Evolutionary conservation across 53 echinoderm and acorn worm genomes (phyloP), one percentile per base, ranked within the genome.

Genomic region (Temnopleurus reevesii): DNA sequence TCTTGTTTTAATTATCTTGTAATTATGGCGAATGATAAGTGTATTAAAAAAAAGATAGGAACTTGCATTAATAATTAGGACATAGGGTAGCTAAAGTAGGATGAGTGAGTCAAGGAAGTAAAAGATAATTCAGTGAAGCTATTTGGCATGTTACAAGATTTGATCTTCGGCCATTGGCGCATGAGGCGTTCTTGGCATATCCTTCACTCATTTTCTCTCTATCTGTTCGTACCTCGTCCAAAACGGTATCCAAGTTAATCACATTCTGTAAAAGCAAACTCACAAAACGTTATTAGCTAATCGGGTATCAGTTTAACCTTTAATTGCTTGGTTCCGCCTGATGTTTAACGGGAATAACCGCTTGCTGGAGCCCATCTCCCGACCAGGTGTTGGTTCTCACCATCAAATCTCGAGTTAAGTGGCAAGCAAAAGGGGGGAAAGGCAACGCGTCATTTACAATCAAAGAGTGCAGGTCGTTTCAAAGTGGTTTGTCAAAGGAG

Each of bases 101-200:
- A 9, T 30, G 29, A 30, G 45, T 19, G 49, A 49, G 46, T 8
- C 53, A 15, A 8, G 15, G 53, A 8, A n/a, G n/a, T 17, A 26
- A 41, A 76, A 76, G 45, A 49, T 12, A 47, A 79, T 49, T 17
- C 2, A 25, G 46, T 79, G 79, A 79, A 21, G 46, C 49, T 28
- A 79, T 79, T 79, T 46, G 29, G 13, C 27, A 49, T 8, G 79
- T 79, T 46, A 79, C 49, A 30, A 49, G 79, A 79, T 79, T 79
- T 47, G 47, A 49, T 41, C 46, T 49, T 12, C 49, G 23, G 28
- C 49, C 79, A 27, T 47, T 13, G 46, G 79, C 38, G 19, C 65
- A 10, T 35, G 3, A 15, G 2, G 13, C 27, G 31, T 9, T 51
- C 53, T 51, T 15, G 9, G 9, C 15, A 51, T 51, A 8, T 51